Percentiles rank a stretch among this genome's conserved stretches.
Evolutionary conservation across 2,113 vertebrate genomes (phyloP).

Genomic region (Columba janthina): DNA sequence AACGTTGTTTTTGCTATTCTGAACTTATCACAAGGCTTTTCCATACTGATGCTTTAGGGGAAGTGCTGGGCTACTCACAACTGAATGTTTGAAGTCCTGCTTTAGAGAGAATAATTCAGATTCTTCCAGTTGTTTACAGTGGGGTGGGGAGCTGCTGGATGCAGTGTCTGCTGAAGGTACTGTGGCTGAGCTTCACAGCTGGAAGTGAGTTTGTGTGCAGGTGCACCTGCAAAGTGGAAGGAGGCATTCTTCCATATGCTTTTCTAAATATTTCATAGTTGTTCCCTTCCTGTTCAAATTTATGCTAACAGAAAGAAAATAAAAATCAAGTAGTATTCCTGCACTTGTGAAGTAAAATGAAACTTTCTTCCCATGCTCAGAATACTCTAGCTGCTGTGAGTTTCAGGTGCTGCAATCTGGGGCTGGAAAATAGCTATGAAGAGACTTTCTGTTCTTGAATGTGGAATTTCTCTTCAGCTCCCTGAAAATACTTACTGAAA

Average conservation of each 20-base stretch:
- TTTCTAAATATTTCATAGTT: not conserved
- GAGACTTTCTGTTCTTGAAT: not conserved
- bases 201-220: not conserved
- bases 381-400: not conserved
- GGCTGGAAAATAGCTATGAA: not conserved
- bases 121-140: not conserved
- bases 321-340: not conserved
- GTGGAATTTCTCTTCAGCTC: not conserved
- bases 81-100: not conserved
- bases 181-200: not conserved
- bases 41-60: not conserved
- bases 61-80: not conserved
- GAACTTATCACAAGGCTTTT: not conserved
- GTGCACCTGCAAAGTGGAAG: not conserved
- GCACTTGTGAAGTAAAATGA: not conserved
- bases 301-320: not conserved
- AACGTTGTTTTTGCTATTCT: no score
- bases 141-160: not conserved
- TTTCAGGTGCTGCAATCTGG: not conserved
- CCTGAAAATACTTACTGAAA: slow-evolving; percentile 10
- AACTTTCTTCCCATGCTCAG: fast-evolving
- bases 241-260: not conserved
- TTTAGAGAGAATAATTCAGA: not conserved
- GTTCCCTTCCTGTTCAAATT: not conserved
- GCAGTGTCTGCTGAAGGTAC: not conserved